Base-by-base conservation (phyloP, 2,113 vertebrate genomes). In the Podilymbus podiceps region DNA sequence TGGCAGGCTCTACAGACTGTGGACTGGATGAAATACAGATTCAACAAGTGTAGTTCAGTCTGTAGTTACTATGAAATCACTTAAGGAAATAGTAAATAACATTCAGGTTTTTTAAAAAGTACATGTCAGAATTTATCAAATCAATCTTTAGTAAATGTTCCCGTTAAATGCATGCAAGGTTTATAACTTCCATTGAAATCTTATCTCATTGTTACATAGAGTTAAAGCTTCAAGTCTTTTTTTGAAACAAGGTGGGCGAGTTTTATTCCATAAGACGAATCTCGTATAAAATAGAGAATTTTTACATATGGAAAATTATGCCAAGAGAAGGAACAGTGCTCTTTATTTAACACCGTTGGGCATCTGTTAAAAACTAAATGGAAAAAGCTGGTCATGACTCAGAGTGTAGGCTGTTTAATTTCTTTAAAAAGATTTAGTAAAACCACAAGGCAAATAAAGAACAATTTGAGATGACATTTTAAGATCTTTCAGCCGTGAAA, bases 341-440 rank as follows among this genome's bases (percentile, higher is more conserved):
- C 35, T 78, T 64, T 89, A 78, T 93, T 89, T 90, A 89, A 85
- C 66, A 92, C 73, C 0, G 2, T n/a, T 86, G 49, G 89, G n/a
- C 62, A 91, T 95, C 73, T 89, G 69, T 77, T 91, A 85, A 82
- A 84, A 95, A 94, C 75, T 69, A 92, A 89, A 74, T 64, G 44
- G 35, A 62, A 92, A 96, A 95, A 91, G 31, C 20, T 85, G 50
- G 33, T 93, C 49, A 62, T 91, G 92, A 97, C 77, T 93, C 86
- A 93, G 42, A 95, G 84, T 76, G 92, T 95, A 93, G 83, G 86
- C 58, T 82, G 89, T 53, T 89, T 92, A 75, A 89, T 96, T 92
- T 85, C 73, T 96, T 89, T 85, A 73, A 93, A 92, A 92, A 64
- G 33, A 58, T 92, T 90, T 93, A 75, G 50, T 63, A 89, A 92